Evolutionary conservation across 2,113 vertebrate genomes (phyloP).

Genomic region (Puma concolor): DNA sequence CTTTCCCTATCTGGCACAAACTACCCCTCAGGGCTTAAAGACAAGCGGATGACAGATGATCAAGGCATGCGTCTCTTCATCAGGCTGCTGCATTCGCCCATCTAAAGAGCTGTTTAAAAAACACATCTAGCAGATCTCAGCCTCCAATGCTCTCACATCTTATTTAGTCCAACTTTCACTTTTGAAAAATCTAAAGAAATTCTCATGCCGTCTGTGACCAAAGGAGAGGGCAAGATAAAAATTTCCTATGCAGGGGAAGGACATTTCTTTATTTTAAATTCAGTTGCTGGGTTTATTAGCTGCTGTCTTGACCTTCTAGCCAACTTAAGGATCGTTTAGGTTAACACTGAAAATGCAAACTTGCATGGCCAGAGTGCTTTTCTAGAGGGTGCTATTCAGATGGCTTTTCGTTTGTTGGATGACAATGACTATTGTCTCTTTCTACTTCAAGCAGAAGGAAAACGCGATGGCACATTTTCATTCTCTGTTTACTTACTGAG

Average conservation of each 20-base stretch:
- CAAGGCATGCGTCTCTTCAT: slow-evolving; percentile 77
- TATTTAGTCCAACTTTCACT: slow-evolving; percentile 82
- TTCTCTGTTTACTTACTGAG: neutral
- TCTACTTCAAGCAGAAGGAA: neutral
- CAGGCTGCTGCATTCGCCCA: slow-evolving; percentile 76
- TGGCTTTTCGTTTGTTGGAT: slow-evolving; percentile 1
- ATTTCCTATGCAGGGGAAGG: neutral
- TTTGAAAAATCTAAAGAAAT: slow-evolving; percentile 81
- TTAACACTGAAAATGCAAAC: slow-evolving; percentile 36
- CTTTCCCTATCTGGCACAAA: slow-evolving; percentile 81
- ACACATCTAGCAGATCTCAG: slow-evolving; percentile 78
- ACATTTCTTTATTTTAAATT: slow-evolving; percentile 40
- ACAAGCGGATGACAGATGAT: slow-evolving; percentile 84
- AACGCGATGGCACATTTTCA: neutral
- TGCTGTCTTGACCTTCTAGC: slow-evolving; percentile 31
- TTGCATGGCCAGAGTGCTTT: neutral
- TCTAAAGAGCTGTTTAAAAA: slow-evolving; percentile 84
- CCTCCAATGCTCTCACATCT: slow-evolving; percentile 80
- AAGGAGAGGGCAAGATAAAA: neutral
- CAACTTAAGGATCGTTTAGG: neutral
- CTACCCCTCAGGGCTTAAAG: slow-evolving; percentile 83
- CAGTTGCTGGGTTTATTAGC: slow-evolving; percentile 28
- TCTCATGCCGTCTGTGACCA: slow-evolving; percentile 21
- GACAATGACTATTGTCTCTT: neutral
- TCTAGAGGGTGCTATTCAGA: neutral